Conservation (phyloP, 1,140 invertebrate species). For the Harlomillsia oculata region DNA sequence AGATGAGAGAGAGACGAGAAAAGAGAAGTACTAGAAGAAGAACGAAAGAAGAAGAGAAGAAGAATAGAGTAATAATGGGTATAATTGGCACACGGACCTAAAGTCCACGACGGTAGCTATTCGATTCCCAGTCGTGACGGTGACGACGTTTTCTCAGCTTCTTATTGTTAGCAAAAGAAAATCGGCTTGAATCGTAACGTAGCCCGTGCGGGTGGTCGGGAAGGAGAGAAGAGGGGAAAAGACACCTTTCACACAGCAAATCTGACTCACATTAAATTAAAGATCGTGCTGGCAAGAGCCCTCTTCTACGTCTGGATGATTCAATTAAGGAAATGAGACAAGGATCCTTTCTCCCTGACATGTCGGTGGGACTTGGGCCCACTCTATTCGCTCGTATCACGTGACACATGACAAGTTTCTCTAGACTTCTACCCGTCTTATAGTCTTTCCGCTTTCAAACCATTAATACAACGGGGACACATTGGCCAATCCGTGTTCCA, state of each 20-base stretch:
- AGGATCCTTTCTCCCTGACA: background rate
- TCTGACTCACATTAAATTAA: conserved; percentile 15
- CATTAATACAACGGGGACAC: too few relatives aligned
- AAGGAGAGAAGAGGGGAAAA: background rate
- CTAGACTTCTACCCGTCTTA: too few relatives aligned
- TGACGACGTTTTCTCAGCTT: background rate
- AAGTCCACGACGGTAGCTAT: too few relatives aligned
- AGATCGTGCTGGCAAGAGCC: conserved; percentile 4
- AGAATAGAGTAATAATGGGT: background rate
- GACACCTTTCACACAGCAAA: background rate
- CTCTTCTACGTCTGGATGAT: conserved; percentile 12
- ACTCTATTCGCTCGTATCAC: too few relatives aligned
- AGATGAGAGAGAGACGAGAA: background rate
- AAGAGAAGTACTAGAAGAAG: background rate
- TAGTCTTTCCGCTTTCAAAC: too few relatives aligned
- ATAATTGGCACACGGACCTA: background rate
- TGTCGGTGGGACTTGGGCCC: background rate
- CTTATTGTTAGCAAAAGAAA: too few relatives aligned
- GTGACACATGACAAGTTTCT: too few relatives aligned
- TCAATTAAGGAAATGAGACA: conserved; percentile 21
- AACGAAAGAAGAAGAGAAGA: background rate
- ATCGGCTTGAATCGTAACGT: too few relatives aligned
- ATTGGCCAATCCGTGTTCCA: too few relatives aligned
- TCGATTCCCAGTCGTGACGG: too few relatives aligned
- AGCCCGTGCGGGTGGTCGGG: too few relatives aligned